A percentile compares a stretch with the other conserved stretches of the same genome.
phyloP scores from a whole-genome alignment of 2,888 invertebrate species.

The Erebia ligea region DNA sequence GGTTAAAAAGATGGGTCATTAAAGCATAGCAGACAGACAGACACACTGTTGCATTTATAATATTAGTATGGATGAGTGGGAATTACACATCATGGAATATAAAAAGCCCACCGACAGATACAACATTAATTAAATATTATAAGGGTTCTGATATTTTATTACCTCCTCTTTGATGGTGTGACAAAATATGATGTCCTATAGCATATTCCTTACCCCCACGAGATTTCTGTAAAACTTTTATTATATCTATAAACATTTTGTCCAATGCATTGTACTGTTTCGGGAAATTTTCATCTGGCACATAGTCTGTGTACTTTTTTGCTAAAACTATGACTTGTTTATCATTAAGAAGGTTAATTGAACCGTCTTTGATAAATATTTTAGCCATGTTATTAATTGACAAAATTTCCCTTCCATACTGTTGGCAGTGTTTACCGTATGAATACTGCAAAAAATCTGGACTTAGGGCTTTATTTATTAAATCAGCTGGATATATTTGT shows the following conservation, averaged over 20 bases:
- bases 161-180: constrained; percentile 87
- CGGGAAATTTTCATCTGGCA: constrained; percentile 76
- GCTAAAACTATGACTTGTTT: constrained; percentile 76
- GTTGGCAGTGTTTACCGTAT: constrained; percentile 75
- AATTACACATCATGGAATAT: too few relatives aligned
- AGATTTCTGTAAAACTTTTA: constrained; percentile 71
- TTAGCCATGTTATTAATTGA: constrained; percentile 84
- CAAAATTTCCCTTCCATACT: constrained; percentile 84
- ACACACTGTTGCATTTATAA: too few relatives aligned
- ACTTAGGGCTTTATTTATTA: constrained; percentile 83
- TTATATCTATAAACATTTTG: constrained; percentile 82
- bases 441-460: constrained; percentile 81
- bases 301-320: constrained; percentile 84
- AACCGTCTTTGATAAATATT: constrained; percentile 83
- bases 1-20: too few relatives aligned
- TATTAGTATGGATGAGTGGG: too few relatives aligned
- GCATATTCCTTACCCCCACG: constrained; percentile 78
- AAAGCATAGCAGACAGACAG: too few relatives aligned
- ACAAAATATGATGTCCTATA: constrained; percentile 84
- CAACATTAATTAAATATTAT: not conserved
- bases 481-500: constrained; percentile 82
- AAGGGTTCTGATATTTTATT: constrained; percentile 34
- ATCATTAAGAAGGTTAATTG: constrained; percentile 80
- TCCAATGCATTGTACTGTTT: constrained; percentile 83
- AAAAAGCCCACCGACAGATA: too few relatives aligned